Percentiles rank a stretch among this genome's conserved stretches.
phyloP scores from a whole-genome alignment of 2,888 invertebrate genomes.

The Clitarchus hookeri region DNA sequence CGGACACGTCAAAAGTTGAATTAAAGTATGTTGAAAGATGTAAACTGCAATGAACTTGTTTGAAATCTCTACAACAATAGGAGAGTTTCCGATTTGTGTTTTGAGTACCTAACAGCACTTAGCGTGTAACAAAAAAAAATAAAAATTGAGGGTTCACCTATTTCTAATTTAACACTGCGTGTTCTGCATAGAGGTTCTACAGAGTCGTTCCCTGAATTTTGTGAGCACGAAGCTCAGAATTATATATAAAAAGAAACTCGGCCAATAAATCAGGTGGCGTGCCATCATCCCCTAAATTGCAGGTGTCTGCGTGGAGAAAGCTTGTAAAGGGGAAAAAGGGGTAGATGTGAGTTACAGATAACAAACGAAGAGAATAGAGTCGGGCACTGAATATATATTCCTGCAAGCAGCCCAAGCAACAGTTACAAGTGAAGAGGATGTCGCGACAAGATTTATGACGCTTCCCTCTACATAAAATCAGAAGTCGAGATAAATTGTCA shows the following conservation, averaged over 20 bases:
- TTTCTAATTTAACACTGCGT: too few species aligned
- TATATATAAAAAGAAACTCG: not conserved
- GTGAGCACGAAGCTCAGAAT: not conserved
- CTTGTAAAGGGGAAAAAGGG: not conserved
- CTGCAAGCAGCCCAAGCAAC: not conserved
- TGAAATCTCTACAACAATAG: too few species aligned
- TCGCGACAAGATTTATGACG: not conserved
- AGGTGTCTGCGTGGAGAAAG: not conserved
- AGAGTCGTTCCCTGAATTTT: not conserved
- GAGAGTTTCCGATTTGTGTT: too few species aligned
- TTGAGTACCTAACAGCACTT: too few species aligned
- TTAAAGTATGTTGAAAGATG: too few species aligned
- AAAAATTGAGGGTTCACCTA: too few species aligned
- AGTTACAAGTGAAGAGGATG: not conserved
- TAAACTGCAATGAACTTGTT: too few species aligned
- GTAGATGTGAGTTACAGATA: not conserved
- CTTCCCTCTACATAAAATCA: not conserved
- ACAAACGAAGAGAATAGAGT: not conserved
- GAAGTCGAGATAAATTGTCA: not conserved
- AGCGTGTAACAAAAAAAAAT: too few species aligned
- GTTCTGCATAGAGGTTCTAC: too few species aligned
- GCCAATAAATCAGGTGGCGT: not conserved
- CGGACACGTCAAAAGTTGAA: too few species aligned
- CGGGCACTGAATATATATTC: not conserved
- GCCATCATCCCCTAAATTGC: not conserved